Percentiles rank a stretch among this genome's conserved stretches.
phyloP scores from a whole-genome alignment of 2,888 invertebrate genomes.

The Drosophila neoperkinsi region DNA sequence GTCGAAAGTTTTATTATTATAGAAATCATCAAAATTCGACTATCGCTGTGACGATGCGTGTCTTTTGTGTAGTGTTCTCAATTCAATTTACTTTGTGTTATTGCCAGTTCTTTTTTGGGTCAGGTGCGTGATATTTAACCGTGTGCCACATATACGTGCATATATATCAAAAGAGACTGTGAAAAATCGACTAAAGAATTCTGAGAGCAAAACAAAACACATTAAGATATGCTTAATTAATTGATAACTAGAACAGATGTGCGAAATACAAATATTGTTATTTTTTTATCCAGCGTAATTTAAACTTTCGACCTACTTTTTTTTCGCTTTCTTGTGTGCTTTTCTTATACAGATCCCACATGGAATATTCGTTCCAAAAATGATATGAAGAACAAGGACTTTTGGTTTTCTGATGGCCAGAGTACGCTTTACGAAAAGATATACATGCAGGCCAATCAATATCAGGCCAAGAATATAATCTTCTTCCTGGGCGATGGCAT shows the following conservation, averaged over 20 bases:
- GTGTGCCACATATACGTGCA: slow-evolving; percentile 30
- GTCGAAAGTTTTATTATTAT: slow-evolving; percentile 43
- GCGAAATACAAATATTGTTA: not conserved
- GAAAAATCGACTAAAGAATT: slow-evolving; percentile 34
- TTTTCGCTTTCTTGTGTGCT: not conserved
- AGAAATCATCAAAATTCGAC: slow-evolving; percentile 55
- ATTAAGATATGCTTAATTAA: slow-evolving; percentile 45
- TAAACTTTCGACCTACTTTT: slow-evolving; percentile 37
- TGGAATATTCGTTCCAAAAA: slow-evolving; percentile 58
- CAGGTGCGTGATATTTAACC: slow-evolving; percentile 68
- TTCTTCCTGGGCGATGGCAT: slow-evolving; percentile 93
- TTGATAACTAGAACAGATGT: slow-evolving; percentile 50
- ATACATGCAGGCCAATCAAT: slow-evolving; percentile 76
- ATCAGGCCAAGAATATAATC: slow-evolving; percentile 90
- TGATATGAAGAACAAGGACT: slow-evolving; percentile 59
- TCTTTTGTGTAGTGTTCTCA: slow-evolving; percentile 57
- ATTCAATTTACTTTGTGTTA: slow-evolving; percentile 55
- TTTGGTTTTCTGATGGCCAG: slow-evolving; percentile 81
- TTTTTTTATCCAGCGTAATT: slow-evolving; percentile 12
- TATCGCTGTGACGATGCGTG: slow-evolving; percentile 48
- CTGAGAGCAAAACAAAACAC: slow-evolving; percentile 33
- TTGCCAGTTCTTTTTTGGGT: slow-evolving; percentile 67
- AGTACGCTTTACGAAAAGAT: slow-evolving; percentile 78
- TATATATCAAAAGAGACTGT: slow-evolving; percentile 40
- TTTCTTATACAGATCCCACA: slow-evolving; percentile 41